These are phyloP conservation scores for Scaptomyza flava DNA, from an alignment of 2,888 invertebrate genomes.

Conservation along the genomic window DNA sequence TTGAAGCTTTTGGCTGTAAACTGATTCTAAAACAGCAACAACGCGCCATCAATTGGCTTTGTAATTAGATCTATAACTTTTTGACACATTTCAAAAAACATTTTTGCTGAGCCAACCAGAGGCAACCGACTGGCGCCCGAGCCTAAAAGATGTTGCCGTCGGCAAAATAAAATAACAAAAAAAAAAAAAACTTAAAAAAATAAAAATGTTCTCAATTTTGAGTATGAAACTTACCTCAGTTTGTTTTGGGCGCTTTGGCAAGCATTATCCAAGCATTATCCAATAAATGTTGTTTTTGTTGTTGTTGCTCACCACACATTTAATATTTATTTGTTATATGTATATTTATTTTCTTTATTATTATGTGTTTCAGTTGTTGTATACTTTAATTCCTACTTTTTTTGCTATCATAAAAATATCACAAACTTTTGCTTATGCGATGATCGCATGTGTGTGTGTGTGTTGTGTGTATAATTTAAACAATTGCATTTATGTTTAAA, in stretches of 20 bases:
- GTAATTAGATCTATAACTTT: slow-evolving; percentile 65
- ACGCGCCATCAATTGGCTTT: slow-evolving; percentile 17
- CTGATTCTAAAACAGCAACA: slow-evolving; percentile 34
- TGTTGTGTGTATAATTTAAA: slow-evolving; percentile 33
- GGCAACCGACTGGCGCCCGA: slow-evolving; percentile 55
- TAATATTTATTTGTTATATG: slow-evolving; percentile 28
- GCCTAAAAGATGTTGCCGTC: slow-evolving; percentile 71
- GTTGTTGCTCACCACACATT: slow-evolving; percentile 52
- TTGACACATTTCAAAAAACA: slow-evolving; percentile 57
- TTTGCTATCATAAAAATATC: slow-evolving; percentile 76
- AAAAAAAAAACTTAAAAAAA: slow-evolving; percentile 1
- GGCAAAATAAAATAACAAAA: slow-evolving; percentile 46
- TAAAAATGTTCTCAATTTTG: slow-evolving; percentile 7
- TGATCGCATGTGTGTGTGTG: slow-evolving; percentile 32
- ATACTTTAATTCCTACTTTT: slow-evolving; percentile 67
- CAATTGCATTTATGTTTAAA: slow-evolving; percentile 49
- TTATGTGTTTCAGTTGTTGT: slow-evolving; percentile 30
- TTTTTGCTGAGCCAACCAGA: slow-evolving; percentile 48
- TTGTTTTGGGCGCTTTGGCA: slow-evolving; percentile 45
- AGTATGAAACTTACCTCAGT: slow-evolving; percentile 53
- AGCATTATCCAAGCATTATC: slow-evolving; percentile 78
- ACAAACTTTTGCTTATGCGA: slow-evolving; percentile 64
- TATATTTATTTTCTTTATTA: slow-evolving; percentile 27
- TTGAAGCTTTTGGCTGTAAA: slow-evolving; percentile 46
- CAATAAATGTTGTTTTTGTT: slow-evolving; percentile 38